Base-by-base conservation (phyloP, 2,113 vertebrate genomes). In the Isurus oxyrinchus region DNA sequence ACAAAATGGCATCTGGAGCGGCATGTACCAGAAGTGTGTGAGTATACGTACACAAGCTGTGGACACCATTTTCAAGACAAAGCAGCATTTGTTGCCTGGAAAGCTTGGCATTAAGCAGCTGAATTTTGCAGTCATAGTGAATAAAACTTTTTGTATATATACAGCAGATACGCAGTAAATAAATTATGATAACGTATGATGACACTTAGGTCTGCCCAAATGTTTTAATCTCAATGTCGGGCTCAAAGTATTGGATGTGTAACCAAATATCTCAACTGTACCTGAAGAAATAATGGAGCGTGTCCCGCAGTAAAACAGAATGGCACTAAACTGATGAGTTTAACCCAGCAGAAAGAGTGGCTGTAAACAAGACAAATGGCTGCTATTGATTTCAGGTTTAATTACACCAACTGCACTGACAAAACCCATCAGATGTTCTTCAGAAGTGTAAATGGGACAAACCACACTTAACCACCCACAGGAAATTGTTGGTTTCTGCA, bases 351-450 rank as follows among this genome's bases (percentile, higher is more conserved):
- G 99, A 98, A 99, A 99, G 99, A 99, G 98, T 97, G 98, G 99
- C 99, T 99, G 98, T 99, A 99, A 99, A 99, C 99, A 99, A 99
- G 99, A 99, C 99, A 99, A 99, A 99, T 99, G 99, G 98, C 98
- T 99, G 98, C 99, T 99, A 99, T 99, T 99, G 99, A 99, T 99
- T 99, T 99, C 98, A 99, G 99, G 98, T 99, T 99, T 99, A 99
- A 99, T 99, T 99, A 99, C 99, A 99, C 98, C 98, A 98, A 99
- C 99, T 97, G 99, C 98, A 98, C 99, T 99, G 99, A 99, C 99
- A 99, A 99, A 99, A 99, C 98, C 99, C 98, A 99, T 99, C 99
- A 99, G 99, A 99, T 98, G 99, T 98, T 98, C 98, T 99, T 98
- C 98, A 99, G 98, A 99, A 99, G 98, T 99, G 99, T 99, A 99